Base-by-base conservation (phyloP, 2,888 invertebrate species). In the Drosophila bunnanda region DNA sequence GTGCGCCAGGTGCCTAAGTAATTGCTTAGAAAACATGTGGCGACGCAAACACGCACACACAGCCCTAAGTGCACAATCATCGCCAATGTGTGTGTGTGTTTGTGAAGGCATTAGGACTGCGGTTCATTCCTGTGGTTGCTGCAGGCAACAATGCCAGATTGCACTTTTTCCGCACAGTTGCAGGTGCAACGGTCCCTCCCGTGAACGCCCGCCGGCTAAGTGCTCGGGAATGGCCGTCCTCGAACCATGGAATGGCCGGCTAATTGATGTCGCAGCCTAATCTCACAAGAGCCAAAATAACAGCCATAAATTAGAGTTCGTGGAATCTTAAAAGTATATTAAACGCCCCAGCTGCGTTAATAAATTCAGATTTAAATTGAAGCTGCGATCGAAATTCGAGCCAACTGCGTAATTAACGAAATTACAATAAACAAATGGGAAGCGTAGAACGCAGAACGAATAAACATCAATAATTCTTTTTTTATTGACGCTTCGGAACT, bases 21-120 rank as follows among this genome's bases (percentile, higher is more conserved):
- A 88, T 89, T 89, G 88, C 88, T 88, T 78, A 82, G 86, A 80
- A 82, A 88, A 86, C 89, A 88, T 89, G 89, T 88, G 89, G 89
- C 75, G 76, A 52, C 50, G 76, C 76, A 77, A 68, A 71, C 73
- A 71, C 58, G 41, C 46, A 44, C 43, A 54, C 44, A 72, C 54
- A 68, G 61, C 57, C 62, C 50, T 62, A 66, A 74, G 44, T 70
- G 59, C 69, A 61, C 65, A 82, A 82, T 80, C 80, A 86, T 83
- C 72, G 71, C 67, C 68, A 68, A 67, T 54, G 43, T 4, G 9
- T 39, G 39, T 39, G 36, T 28, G 39, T 59, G 36, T 68, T 75
- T 75, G 72, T 77, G 64, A 78, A 80, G 79, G 83, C 80, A 88
- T 86, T 80, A 86, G 84, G 74, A 68, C 58, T 84, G 84, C 75